Evolutionary conservation across 2,888 invertebrate species (phyloP).

Genomic region (Barypeithes pellucidus): DNA sequence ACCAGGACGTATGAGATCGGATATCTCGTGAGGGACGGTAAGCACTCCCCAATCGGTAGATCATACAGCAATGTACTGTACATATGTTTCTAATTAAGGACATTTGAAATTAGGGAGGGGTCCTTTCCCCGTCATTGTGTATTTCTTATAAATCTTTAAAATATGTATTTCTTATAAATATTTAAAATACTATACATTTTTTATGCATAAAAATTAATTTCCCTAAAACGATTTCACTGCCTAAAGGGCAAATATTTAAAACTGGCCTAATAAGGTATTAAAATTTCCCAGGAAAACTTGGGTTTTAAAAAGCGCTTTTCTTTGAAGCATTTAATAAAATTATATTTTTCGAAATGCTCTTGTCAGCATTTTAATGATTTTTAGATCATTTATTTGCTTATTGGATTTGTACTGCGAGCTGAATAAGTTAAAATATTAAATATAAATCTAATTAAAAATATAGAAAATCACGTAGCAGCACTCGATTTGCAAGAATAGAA

Average conservation of each 20-base stretch:
- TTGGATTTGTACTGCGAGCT: neutral
- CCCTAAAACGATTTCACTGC: conserved; percentile 4
- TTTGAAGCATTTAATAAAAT: conserved; percentile 13
- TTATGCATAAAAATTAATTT: neutral
- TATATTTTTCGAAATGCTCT: conserved; percentile 7
- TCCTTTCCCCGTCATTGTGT: neutral
- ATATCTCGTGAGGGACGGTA: no score
- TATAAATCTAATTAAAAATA: neutral
- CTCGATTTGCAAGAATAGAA: no score
- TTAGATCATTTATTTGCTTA: neutral
- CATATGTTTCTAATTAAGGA: no score
- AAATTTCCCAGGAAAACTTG: neutral
- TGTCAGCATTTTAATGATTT: neutral
- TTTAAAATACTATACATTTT: conserved; percentile 1
- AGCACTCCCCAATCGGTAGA: no score
- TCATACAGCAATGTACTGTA: no score
- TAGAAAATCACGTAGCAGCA: no score
- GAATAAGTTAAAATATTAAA: neutral
- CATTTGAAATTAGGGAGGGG: no score
- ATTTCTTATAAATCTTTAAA: neutral
- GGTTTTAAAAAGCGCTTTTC: conserved; percentile 5
- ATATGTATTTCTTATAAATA: neutral
- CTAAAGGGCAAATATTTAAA: conserved; percentile 8
- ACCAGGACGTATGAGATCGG: no score
- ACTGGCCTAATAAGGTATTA: conserved; percentile 11